A percentile compares a stretch with the other conserved stretches of the same genome.
Conservation (phyloP, 2,888 invertebrate genomes). For the Pammene fasciana region DNA sequence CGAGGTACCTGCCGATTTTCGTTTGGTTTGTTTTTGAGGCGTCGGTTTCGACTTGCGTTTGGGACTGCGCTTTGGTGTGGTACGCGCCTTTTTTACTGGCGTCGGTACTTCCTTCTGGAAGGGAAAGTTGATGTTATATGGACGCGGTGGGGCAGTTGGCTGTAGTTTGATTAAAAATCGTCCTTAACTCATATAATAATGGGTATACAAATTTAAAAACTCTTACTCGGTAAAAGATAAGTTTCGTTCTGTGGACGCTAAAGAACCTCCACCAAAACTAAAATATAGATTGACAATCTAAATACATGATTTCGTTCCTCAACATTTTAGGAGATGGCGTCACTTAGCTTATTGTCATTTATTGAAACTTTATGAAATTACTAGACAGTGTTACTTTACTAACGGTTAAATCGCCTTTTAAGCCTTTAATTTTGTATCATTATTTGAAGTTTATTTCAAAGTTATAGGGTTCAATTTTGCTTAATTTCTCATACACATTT, state of each 20-base stretch:
- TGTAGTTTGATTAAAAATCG: neutral
- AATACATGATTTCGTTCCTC: neutral
- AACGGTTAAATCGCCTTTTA: too few species aligned
- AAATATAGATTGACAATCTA: neutral
- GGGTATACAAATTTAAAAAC: neutral
- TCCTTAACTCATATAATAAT: neutral
- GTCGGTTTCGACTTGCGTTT: conserved; percentile 62
- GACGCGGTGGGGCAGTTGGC: conserved; percentile 20
- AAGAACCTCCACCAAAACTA: conserved; percentile 3
- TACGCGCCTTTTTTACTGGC: conserved; percentile 69
- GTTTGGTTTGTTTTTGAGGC: conserved; percentile 59
- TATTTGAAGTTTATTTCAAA: too few species aligned
- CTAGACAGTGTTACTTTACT: too few species aligned
- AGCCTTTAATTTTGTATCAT: too few species aligned
- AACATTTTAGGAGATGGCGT: neutral
- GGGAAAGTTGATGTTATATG: conserved; percentile 26
- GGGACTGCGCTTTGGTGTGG: conserved; percentile 72
- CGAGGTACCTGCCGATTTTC: conserved; percentile 76
- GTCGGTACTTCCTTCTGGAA: conserved; percentile 66
- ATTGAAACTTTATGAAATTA: too few species aligned
- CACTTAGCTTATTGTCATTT: too few species aligned
- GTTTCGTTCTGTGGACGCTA: neutral
- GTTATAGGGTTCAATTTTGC: too few species aligned
- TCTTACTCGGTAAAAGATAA: neutral
- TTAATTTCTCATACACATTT: too few species aligned